These are phyloP conservation scores for Drosophila dunni DNA, from an alignment of 1,140 invertebrate species.

Conservation along the genomic window DNA sequence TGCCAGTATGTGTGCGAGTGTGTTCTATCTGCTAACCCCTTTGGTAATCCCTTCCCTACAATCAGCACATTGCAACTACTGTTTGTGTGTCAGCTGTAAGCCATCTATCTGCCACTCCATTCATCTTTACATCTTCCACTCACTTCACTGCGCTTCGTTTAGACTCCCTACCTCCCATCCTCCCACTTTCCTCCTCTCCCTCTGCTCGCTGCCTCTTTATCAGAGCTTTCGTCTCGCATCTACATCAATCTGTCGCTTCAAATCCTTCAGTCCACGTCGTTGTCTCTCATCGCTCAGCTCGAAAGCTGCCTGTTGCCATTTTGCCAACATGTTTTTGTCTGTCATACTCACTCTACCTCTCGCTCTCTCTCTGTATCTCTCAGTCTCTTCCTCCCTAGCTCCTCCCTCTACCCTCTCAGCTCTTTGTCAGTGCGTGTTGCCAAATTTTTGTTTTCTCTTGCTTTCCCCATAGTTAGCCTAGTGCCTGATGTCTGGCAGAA, in stretches of 20 bases:
- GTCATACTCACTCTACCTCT: constrained; percentile 29
- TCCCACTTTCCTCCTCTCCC: constrained; percentile 10
- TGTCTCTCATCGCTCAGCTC: constrained; percentile 16
- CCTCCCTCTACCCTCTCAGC: neutral
- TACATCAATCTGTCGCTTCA: constrained; percentile 71
- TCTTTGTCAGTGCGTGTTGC: constrained; percentile 12
- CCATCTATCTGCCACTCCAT: constrained; percentile 57
- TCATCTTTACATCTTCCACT: constrained; percentile 45
- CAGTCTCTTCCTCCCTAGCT: neutral
- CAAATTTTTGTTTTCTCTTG: constrained; percentile 28
- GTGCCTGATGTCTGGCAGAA: too few species aligned
- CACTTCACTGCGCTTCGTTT: neutral
- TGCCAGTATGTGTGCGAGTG: neutral
- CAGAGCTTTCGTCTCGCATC: constrained; percentile 41
- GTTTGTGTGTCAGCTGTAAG: constrained; percentile 27
- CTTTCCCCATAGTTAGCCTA: too few species aligned
- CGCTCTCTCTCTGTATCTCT: neutral
- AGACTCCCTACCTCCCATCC: neutral
- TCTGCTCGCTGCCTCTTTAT: neutral
- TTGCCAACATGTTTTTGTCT: constrained; percentile 35
- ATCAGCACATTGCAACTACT: neutral
- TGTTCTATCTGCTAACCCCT: neutral
- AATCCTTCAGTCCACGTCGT: constrained; percentile 46
- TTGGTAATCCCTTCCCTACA: neutral
- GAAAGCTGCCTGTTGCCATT: constrained; percentile 39